Base-by-base conservation (phyloP, 2,888 invertebrate genomes). In the Trichogramma evanescens region DNA sequence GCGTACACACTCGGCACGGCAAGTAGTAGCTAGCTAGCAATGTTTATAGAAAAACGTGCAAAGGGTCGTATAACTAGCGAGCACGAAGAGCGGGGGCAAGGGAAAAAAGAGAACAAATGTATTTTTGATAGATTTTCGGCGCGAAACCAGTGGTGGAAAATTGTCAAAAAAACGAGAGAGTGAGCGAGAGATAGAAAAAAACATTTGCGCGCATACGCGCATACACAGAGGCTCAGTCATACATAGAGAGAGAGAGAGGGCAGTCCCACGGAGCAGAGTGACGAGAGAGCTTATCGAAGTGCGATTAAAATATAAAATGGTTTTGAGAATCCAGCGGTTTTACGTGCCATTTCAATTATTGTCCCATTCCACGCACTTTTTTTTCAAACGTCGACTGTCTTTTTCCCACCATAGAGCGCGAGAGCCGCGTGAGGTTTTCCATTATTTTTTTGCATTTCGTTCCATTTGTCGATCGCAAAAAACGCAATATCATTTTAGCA, bases 251-350 rank as follows among this genome's bases (percentile, higher is more conserved):
- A 7, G 58, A 44, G 9, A 42, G 59, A 56, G 57, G 59, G 58
- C 54, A 63, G 54, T 67, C 63, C 66, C 64, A 68, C 62, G 64
- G 59, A 56, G 56, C 42, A 51, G 59, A 63, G 59, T 67, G 65
- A 66, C 65, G 62, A 58, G 62, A 63, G 64, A 63, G 63, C 59
- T 69, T 70, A 73, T 72, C 68, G 70, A 67, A 68, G 71, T 62
- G 69, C 72, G 71, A 72, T 74, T 74, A 74, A 73, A 74, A 73
- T 72, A 73, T 74, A 72, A 74, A 73, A 74, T 70, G 72, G 71
- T 73, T 72, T 70, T 69, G 72, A 71, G 71, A 72, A 72, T 70
- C 73, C 70, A 71, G 70, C 69, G 71, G 73, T 73, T 73, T 74
- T 72, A 73, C 73, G 71, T 71, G 72, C 70, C 71, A 72, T 73